phyloP scores from a whole-genome alignment of 2,113 vertebrate species.

The Bothrops jararaca region DNA sequence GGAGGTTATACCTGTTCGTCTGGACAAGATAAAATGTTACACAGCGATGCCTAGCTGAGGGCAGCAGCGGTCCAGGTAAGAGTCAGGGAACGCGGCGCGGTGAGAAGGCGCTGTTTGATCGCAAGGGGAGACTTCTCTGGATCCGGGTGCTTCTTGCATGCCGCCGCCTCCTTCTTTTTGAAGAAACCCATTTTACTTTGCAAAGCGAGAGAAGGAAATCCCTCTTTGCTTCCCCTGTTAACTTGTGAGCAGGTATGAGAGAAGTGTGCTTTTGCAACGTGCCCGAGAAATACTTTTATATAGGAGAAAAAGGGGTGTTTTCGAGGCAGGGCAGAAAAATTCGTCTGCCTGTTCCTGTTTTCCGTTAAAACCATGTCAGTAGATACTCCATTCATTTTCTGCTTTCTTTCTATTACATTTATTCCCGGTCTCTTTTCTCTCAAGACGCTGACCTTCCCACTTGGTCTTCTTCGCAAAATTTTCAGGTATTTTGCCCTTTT shows the following conservation, averaged over 20 bases:
- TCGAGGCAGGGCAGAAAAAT: background rate
- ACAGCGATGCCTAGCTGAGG: conserved; percentile 33
- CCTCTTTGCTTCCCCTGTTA: background rate
- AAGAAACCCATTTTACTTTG: background rate
- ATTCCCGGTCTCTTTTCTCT: background rate
- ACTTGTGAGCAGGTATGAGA: background rate
- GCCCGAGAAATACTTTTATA: background rate
- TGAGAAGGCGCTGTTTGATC: background rate
- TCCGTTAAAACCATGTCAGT: background rate
- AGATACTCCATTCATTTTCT: background rate
- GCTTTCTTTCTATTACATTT: background rate
- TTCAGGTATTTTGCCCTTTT: no score
- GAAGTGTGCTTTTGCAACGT: background rate
- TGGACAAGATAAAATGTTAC: conserved; percentile 42
- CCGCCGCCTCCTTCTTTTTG: background rate
- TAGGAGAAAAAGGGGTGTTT: background rate
- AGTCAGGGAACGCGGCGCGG: background rate
- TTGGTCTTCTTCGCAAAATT: background rate
- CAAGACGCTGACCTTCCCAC: background rate
- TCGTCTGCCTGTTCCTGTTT: background rate
- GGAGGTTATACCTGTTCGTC: background rate
- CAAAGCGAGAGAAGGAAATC: background rate
- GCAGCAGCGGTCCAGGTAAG: conserved; percentile 42
- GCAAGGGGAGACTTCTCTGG: background rate
- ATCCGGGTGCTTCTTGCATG: background rate